phyloP scores from a whole-genome alignment of 2,888 invertebrate species.

The Zootermopsis nevadensis region DNA sequence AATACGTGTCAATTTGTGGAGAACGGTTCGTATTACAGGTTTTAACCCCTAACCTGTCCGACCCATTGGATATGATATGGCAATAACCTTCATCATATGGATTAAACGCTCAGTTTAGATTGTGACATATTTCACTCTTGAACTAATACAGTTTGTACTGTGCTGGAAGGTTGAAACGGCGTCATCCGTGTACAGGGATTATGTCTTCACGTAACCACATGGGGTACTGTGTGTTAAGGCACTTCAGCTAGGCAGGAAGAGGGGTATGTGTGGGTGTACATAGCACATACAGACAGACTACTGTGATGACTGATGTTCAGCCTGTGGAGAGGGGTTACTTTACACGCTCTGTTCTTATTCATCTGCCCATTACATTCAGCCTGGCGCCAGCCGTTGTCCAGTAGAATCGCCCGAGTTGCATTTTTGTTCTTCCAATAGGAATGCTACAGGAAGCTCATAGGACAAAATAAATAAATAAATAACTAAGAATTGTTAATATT shows the following conservation, averaged over 20 bases:
- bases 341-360: slow-evolving; percentile 16
- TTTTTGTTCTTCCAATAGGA: neutral
- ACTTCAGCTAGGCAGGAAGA: neutral
- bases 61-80: too few species aligned
- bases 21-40: too few species aligned
- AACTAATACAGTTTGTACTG: too few species aligned
- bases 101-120: too few species aligned
- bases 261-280: neutral
- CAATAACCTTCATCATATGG: too few species aligned
- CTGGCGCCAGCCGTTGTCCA: slow-evolving; percentile 30
- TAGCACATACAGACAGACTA: slow-evolving; percentile 9
- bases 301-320: slow-evolving; percentile 25
- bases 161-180: neutral
- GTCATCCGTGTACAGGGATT: slow-evolving; percentile 5
- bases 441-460: neutral
- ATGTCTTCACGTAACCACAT: slow-evolving; percentile 26
- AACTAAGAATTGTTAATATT: neutral
- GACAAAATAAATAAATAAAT: neutral
- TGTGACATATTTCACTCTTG: neutral
- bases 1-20: too few species aligned
- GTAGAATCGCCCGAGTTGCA: slow-evolving; percentile 28
- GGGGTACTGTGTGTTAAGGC: slow-evolving; percentile 12
- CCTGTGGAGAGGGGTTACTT: neutral
- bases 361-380: slow-evolving; percentile 30
- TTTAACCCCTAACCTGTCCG: too few species aligned